Evolutionary conservation across 2,113 vertebrate genomes (phyloP), one percentile per base, ranked within the genome.

Genomic region (Sphaerodactylus townsendi): DNA sequence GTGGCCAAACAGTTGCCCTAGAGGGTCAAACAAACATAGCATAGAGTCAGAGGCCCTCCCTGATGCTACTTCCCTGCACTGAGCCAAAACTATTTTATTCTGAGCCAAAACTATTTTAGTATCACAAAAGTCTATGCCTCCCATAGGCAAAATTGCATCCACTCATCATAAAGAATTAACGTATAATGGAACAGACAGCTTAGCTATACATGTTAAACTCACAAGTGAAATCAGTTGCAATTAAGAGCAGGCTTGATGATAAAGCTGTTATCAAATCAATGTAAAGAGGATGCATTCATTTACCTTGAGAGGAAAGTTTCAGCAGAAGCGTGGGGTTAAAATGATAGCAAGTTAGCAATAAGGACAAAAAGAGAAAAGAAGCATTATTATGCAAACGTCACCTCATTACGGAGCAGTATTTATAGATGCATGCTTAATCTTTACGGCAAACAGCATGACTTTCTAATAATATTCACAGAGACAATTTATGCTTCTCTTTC

Each of bases 221-320:
- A 41, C 23, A 41, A 64, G 15, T n/a, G 44, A 39, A 68, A 83
- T 30, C 41, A 53, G 44, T 19, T 44, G 71, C 81, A 74, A 46
- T 82, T 74, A 65, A 74, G 62, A 28, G 39, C 41, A 33, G 17
- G 4, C 46, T 44, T 23, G 41, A 17, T 33, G n/a, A 41, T 44
- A 64, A 50, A 82, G 3, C 74, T 37, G n/a, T 77, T 92, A 89
- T 83, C 23, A 80, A 92, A 92, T 91, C 86, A 46, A 92, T 87
- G 69, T 82, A 88, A 90, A 94, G 68, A 92, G 84, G 76, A 93
- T 91, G 71, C 88, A 76, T 86, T 90, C 92, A 84, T 94, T 62
- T 62, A 94, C 89, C 90, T 96, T 94, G 91, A 91, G 91, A 94
- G 87, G 90, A 92, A 68, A 93, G 91, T 94, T 89, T 89, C 90